phyloP scores from a whole-genome alignment of 2,797 vertebrate genomes.

The Lates japonicus region DNA sequence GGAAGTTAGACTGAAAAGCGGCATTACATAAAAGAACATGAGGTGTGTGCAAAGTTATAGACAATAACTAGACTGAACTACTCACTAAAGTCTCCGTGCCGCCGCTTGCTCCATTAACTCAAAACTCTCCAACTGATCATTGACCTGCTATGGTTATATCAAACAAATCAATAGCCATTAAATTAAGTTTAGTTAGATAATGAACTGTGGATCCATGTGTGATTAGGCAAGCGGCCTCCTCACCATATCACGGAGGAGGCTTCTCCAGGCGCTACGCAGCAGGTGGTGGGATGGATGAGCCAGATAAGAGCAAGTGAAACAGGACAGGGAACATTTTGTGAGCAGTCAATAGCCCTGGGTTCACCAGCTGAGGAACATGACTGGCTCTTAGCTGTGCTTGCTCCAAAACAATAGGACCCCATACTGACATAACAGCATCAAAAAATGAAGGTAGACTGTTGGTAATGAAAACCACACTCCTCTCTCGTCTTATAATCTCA shows the following conservation, averaged over 20 bases:
- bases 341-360: constrained; percentile 29
- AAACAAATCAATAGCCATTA: constrained; percentile 54
- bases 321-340: constrained; percentile 47
- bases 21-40: background rate
- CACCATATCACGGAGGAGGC: constrained; percentile 88
- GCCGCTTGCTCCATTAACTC: constrained; percentile 73
- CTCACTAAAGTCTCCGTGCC: constrained; percentile 83
- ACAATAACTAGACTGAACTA: background rate
- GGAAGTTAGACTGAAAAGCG: background rate
- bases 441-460: constrained; percentile 3
- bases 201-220: background rate
- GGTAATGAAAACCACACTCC: constrained; percentile 40
- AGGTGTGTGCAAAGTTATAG: constrained; percentile 6
- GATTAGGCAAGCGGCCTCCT: constrained; percentile 48
- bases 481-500: constrained; percentile 12
- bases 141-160: constrained; percentile 81
- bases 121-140: constrained; percentile 91
- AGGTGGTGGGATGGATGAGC: constrained; percentile 28
- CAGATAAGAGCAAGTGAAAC: constrained; percentile 26
- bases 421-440: constrained; percentile 15
- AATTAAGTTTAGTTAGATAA: constrained; percentile 29
- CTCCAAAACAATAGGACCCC: constrained; percentile 1
- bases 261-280: constrained; percentile 81
- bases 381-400: constrained; percentile 16
- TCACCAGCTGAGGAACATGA: constrained; percentile 23